Base-by-base conservation (phyloP, 2,113 vertebrate species). In the Tautogolabrus adspersus region DNA sequence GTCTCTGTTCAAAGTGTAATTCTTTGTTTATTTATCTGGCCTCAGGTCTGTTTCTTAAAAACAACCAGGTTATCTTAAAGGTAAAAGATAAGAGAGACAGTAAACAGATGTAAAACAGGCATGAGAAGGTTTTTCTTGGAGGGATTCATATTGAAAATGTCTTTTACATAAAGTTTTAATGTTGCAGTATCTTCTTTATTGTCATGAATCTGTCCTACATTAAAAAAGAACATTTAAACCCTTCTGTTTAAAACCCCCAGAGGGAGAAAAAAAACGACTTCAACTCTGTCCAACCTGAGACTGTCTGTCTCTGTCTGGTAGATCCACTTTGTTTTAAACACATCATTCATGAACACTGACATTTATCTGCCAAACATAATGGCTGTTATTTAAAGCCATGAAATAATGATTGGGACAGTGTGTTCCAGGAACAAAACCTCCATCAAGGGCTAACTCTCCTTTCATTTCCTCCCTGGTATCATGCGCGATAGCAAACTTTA, bases 11-110 rank as follows among this genome's bases (percentile, higher is more conserved):
- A n/a, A 58, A 37, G 22, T 21, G 15, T 34, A 16, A 16, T 16
- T 55, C 75, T 75, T 44, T 69, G 26, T 65, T 79, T n/a, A 19
- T 26, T 52, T 8, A 15, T 78, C 42, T 52, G 30, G 23, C 23
- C 5, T 26, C 19, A 54, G 42, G 15, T 63, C 8, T 15, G 7
- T 49, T 5, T 46, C 70, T 38, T 54, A 51, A 13, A 38, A 8
- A 12, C 18, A 54, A 44, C 21, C 46, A 51, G 44, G 23, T 57
- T 26, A 47, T 47, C 46, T 47, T 16, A 26, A 8, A 70, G 26
- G 37, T 71, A 64, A 56, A 5, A 8, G 30, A 54, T 8, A 58
- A 38, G 57, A 30, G 51, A 40, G 8, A 57, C 12, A 34, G 8
- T 6, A 11, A 11, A 6, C 40, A 37, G 44, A 66, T 26, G 13